These are phyloP conservation scores for Sebastes diaconus DNA, from an alignment of 2,797 vertebrate genomes.

Conservation along the genomic window DNA sequence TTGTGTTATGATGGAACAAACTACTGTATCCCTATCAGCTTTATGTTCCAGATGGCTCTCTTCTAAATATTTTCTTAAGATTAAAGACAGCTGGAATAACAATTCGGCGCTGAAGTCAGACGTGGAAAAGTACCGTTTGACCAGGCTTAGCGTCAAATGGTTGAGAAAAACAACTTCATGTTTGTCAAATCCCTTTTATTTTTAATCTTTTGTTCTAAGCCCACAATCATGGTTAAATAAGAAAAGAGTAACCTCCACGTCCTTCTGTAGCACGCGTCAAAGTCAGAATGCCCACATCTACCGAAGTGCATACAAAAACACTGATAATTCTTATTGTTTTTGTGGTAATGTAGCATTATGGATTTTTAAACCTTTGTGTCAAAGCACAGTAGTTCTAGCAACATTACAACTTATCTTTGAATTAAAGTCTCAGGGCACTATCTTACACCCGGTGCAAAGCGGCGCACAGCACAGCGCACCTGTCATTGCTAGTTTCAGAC, in stretches of 20 bases:
- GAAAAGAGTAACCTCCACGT: not conserved
- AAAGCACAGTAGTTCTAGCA: not conserved
- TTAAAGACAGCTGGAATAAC: conserved; percentile 12
- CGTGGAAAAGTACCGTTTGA: not conserved
- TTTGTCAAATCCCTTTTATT: not conserved
- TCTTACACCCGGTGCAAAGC: too few species aligned
- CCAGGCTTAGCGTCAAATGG: not conserved
- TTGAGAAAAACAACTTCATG: not conserved
- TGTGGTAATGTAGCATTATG: not conserved
- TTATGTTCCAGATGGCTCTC: conserved; percentile 2
- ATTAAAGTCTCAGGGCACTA: too few species aligned
- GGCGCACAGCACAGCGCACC: too few species aligned
- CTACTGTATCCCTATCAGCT: not conserved
- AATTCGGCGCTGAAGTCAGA: not conserved
- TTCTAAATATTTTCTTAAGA: not conserved
- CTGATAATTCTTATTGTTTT: not conserved
- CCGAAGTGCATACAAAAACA: not conserved
- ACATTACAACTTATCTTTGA: not conserved
- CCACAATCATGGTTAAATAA: not conserved
- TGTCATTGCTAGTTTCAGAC: too few species aligned
- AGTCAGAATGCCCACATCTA: not conserved
- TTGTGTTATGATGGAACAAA: conserved; percentile 2
- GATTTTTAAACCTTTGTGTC: not conserved
- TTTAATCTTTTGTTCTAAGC: not conserved
- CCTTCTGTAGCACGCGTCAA: not conserved